A percentile compares a stretch with the other conserved stretches of the same genome.
Conservation (phyloP, 2,113 vertebrate genomes). For the Osmerus eperlanus region DNA sequence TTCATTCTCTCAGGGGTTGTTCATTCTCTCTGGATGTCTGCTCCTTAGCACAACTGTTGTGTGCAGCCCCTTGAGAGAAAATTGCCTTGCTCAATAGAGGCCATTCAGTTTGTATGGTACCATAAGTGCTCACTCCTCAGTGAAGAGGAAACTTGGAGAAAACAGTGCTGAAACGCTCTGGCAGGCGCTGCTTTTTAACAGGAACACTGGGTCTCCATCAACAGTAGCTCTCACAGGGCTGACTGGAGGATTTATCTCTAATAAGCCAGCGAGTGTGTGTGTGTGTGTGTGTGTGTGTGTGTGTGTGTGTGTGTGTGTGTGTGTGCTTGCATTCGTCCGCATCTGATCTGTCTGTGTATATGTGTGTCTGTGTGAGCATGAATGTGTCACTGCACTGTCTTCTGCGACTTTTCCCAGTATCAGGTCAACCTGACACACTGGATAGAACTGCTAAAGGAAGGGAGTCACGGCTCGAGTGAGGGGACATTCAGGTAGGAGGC, state of each 20-base stretch:
- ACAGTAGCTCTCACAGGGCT: background rate
- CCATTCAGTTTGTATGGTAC: background rate
- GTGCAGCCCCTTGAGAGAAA: background rate
- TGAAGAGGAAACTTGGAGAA: background rate
- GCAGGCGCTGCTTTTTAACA: background rate
- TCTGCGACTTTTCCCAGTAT: background rate
- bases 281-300: background rate
- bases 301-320: background rate
- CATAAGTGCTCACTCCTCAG: background rate
- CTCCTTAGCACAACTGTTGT: background rate
- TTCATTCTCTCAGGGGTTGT: no score
- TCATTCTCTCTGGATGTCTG: no score
- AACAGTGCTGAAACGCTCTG: background rate
- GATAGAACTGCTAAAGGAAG: conserved; percentile 19
- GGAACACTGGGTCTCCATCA: background rate
- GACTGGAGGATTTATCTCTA: background rate
- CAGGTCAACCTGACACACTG: background rate
- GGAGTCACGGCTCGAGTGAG: conserved; percentile 29
- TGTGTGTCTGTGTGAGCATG: background rate
- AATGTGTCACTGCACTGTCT: background rate
- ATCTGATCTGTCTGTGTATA: background rate
- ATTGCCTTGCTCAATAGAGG: conserved; percentile 2
- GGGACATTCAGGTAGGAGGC: conserved; percentile 2
- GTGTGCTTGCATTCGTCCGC: background rate
- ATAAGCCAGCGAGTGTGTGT: background rate